Evolutionary conservation across 2,888 invertebrate species (phyloP).

Genomic region (Perdita meconis): DNA sequence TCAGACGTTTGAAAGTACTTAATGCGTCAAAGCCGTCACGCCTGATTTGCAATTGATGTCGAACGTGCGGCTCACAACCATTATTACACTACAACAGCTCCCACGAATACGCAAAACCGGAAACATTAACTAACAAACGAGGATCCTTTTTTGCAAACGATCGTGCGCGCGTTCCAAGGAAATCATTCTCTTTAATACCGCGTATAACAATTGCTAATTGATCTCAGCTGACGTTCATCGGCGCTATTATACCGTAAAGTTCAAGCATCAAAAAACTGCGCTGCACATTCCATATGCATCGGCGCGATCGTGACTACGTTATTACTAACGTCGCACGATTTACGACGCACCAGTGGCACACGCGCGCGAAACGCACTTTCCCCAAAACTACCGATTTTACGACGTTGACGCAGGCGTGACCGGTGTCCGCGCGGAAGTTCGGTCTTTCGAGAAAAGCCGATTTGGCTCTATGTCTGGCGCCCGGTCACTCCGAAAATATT

Average conservation of each 20-base stretch:
- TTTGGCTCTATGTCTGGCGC: background rate
- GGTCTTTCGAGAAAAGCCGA: background rate
- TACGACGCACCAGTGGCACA: background rate
- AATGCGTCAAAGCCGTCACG: too few relatives aligned
- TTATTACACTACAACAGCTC: too few relatives aligned
- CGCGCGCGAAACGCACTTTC: background rate
- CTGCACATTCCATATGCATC: background rate
- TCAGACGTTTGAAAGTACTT: too few relatives aligned
- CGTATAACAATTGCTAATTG: conserved; percentile 7
- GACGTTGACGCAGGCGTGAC: background rate
- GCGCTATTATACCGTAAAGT: background rate
- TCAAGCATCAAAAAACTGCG: background rate
- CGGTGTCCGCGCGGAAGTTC: background rate
- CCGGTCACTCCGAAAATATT: background rate
- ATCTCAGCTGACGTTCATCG: background rate
- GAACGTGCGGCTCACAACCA: too few relatives aligned
- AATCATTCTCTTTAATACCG: background rate
- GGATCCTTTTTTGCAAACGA: background rate
- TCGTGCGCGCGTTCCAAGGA: background rate
- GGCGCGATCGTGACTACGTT: background rate
- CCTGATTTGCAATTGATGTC: too few relatives aligned
- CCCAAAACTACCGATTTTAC: background rate
- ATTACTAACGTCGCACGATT: background rate
- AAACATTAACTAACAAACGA: background rate
- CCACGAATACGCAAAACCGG: too few relatives aligned